phyloP scores from a whole-genome alignment of 2,113 vertebrate species.

The Hassar affinis region DNA sequence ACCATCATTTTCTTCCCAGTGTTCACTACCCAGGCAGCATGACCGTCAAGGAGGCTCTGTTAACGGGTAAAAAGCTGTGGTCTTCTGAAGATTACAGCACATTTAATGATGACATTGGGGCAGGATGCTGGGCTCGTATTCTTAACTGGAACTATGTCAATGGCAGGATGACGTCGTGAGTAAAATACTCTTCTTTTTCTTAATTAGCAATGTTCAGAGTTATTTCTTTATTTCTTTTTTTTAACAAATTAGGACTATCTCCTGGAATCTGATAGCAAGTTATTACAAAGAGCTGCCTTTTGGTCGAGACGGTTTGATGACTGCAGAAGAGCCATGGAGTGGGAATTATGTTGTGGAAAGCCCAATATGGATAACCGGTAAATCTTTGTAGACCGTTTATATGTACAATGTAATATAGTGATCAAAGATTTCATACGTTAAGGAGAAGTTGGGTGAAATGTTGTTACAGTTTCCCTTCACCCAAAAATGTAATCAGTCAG shows the following conservation, averaged over 20 bases:
- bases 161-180: conserved; percentile 91
- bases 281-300: conserved; percentile 90
- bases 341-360: conserved; percentile 85
- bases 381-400: background rate
- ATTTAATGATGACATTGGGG: conserved; percentile 82
- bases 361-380: conserved; percentile 92
- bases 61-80: conserved; percentile 88
- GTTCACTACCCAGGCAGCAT: conserved; percentile 95
- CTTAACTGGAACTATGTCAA: conserved; percentile 97
- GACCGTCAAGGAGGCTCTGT: conserved; percentile 72
- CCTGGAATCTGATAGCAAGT: conserved; percentile 96
- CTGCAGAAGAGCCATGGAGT: conserved; percentile 92
- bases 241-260: conserved; percentile 80
- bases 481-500: background rate
- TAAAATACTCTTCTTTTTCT: background rate
- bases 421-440: background rate
- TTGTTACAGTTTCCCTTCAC: too few species aligned
- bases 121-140: conserved; percentile 94
- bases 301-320: conserved; percentile 87
- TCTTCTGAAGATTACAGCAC: conserved; percentile 96
- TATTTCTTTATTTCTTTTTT: background rate
- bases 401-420: background rate
- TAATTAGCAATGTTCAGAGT: background rate
- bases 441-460: background rate
- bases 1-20: conserved; percentile 63